Evolutionary conservation across 1,140 invertebrate species (phyloP).

Genomic region (Drosophila auraria): DNA sequence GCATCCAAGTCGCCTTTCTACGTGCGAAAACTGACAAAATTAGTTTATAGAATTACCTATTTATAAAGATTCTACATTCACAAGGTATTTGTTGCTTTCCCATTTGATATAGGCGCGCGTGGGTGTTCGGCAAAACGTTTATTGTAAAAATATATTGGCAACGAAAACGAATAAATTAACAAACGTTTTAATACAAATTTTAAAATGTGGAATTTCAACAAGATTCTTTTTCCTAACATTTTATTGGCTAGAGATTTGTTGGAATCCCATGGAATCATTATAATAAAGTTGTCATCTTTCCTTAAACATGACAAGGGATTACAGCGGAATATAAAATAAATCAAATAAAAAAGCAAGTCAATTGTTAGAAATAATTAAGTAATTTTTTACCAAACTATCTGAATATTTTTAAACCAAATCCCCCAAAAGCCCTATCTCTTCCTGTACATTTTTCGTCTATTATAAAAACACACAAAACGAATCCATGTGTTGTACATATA

Average conservation of each 20-base stretch:
- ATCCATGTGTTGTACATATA: slow-evolving; percentile 21
- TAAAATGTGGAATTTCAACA: slow-evolving; percentile 9
- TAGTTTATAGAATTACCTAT: slow-evolving; percentile 59
- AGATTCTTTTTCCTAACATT: neutral
- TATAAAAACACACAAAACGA: slow-evolving; percentile 24
- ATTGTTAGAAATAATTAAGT: neutral
- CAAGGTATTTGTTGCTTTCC: slow-evolving; percentile 7
- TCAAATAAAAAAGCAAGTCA: neutral
- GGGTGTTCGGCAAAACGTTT: slow-evolving; percentile 47
- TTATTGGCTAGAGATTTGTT: slow-evolving; percentile 17
- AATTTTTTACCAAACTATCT: neutral
- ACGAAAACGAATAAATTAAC: slow-evolving; percentile 26
- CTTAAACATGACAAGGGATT: slow-evolving; percentile 30
- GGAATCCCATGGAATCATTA: neutral
- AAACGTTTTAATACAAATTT: slow-evolving; percentile 13
- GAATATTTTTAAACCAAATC: neutral
- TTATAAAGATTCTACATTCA: slow-evolving; percentile 43
- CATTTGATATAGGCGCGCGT: slow-evolving; percentile 49
- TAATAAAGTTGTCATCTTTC: slow-evolving; percentile 12
- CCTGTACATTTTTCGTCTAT: neutral
- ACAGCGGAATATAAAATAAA: neutral
- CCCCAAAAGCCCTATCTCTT: neutral
- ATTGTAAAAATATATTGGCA: slow-evolving; percentile 30
- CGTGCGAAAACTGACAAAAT: slow-evolving; percentile 76
- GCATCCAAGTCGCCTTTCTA: slow-evolving; percentile 40